phyloP scores from a whole-genome alignment of 2,888 invertebrate genomes.

The Melieria crassipennis region DNA sequence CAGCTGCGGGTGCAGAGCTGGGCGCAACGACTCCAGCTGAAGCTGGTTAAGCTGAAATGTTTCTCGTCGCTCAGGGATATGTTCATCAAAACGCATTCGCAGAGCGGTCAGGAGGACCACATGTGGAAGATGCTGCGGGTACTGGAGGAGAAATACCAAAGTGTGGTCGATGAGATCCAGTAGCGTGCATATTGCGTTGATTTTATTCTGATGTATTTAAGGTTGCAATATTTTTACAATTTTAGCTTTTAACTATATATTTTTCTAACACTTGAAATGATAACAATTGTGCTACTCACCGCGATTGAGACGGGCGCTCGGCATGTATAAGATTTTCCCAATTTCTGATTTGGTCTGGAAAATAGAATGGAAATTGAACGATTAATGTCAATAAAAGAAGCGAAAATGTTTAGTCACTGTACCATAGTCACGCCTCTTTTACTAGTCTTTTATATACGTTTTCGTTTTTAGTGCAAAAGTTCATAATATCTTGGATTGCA shows the following conservation, averaged over 20 bases:
- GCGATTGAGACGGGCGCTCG: constrained; percentile 53
- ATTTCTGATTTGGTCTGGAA: constrained; percentile 57
- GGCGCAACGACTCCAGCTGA: constrained; percentile 47
- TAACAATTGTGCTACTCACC: constrained; percentile 43
- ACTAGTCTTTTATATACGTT: too few species aligned
- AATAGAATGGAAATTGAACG: not conserved
- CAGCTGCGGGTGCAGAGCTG: constrained; percentile 43
- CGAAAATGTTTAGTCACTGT: not conserved
- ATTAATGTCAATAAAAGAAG: not conserved
- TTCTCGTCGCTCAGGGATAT: constrained; percentile 49
- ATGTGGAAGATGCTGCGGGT: constrained; percentile 44
- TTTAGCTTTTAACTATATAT: not conserved
- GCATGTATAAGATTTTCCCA: constrained; percentile 55
- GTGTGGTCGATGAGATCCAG: constrained; percentile 37
- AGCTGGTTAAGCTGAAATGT: constrained; percentile 47
- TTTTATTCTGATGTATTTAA: not conserved
- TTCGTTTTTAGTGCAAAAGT: too few species aligned
- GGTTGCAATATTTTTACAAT: not conserved
- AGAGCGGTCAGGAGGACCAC: constrained; percentile 30
- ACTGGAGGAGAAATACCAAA: constrained; percentile 44
- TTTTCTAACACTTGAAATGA: not conserved
- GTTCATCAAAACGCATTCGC: constrained; percentile 47
- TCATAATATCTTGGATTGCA: too few species aligned
- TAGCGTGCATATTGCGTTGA: constrained; percentile 8
- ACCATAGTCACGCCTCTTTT: too few species aligned